Base-by-base conservation (phyloP, 2,888 invertebrate species). In the Polia nebulosa region DNA sequence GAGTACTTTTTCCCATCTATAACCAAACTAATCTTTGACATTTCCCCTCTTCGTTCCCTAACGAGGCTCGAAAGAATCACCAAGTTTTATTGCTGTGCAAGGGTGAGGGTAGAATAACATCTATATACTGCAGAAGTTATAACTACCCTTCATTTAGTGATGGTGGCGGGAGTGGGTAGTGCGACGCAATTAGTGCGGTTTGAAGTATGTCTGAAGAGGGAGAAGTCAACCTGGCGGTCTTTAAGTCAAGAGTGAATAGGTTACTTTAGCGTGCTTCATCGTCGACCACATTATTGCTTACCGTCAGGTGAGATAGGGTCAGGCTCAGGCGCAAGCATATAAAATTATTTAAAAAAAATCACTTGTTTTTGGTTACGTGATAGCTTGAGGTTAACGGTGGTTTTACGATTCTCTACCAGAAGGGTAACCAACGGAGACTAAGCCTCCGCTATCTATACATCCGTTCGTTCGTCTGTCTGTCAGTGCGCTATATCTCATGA, bases 41-140 rank as follows among this genome's bases (percentile, higher is more conserved):
- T 9, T 41, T n/a, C 20, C 34, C 49, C 78, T 51, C 78, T 56
- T 29, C 20, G 20, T 45, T 45, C 5, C 32, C 11, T 73, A 73
- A 61, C 78, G 72, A 72, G 20, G 58, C 34, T 74, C 39, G 32
- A 52, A 53, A 78, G 34, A 73, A 47, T 44, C 56, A 20, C n/a
- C n/a, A 29, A 47, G 47, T 64, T 79, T 73, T 74, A 62, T 67
- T 41, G 60, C 78, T 29, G 6, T n/a, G 44, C 11, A 4, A 57
- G 58, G 75, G 79, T 22, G 65, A 41, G 44, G 66, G 75, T 74
- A 51, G 58, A 62, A 63, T 56, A 79, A 65, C 39, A 79, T 74
- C 79, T 44, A 29, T 64, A 13, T 20, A 41, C 22, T 2, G 32
- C 32, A 20, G 25, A 17, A 41, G 22, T 29, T 68, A 27, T 9